Conservation (phyloP, 2,113 vertebrate species). For the Myrmecobius fasciatus region DNA sequence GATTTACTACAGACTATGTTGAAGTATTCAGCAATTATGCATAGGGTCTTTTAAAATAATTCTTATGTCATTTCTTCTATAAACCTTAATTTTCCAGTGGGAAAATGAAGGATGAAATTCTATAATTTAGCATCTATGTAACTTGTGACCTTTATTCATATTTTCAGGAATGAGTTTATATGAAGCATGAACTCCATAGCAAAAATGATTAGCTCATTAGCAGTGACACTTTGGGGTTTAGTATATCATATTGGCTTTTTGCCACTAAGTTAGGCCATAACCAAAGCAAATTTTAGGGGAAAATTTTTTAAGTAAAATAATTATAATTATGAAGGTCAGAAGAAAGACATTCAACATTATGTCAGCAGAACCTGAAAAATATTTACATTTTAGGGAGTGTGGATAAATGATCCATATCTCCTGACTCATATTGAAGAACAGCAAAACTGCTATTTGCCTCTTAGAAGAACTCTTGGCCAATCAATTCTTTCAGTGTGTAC, state of each 20-base stretch:
- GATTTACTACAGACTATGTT: not conserved
- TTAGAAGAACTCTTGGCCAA: not conserved
- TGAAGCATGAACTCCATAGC: not conserved
- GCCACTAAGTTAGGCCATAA: not conserved
- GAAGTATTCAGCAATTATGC: not conserved
- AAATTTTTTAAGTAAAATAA: not conserved
- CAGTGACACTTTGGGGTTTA: not conserved
- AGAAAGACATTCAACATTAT: not conserved
- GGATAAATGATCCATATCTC: not conserved
- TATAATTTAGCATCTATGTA: fast-evolving
- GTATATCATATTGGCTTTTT: not conserved
- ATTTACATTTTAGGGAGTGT: not conserved
- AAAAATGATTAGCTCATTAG: not conserved
- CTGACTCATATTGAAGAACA: not conserved
- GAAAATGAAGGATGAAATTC: not conserved
- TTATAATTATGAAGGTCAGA: not conserved
- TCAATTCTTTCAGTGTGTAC: conserved; percentile 6
- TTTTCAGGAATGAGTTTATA: conserved; percentile 12
- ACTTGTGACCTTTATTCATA: not conserved
- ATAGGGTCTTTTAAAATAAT: not conserved
- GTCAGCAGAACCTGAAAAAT: not conserved
- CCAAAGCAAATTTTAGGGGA: not conserved
- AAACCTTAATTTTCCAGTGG: not conserved
- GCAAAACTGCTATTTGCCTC: not conserved
- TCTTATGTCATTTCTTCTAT: not conserved